These are phyloP conservation scores for human (Homo sapiens) DNA, from an alignment of 2,113 vertebrate genomes.

Conservation along the genomic window DNA sequence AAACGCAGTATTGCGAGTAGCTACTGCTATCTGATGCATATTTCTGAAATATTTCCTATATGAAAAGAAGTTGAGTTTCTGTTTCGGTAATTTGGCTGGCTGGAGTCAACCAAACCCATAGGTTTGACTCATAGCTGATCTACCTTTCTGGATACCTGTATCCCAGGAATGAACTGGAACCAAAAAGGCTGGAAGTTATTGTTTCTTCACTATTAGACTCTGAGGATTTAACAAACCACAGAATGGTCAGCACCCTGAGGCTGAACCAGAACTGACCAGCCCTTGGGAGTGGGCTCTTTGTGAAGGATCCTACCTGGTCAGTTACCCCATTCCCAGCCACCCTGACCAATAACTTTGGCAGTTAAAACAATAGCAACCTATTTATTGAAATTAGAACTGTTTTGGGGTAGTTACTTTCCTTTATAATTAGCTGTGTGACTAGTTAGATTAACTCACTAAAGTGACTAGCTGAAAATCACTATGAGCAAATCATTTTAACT, in stretches of 20 bases:
- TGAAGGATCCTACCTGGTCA: not conserved
- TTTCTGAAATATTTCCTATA: slow-evolving; percentile 5
- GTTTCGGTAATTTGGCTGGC: not conserved
- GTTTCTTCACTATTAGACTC: not conserved
- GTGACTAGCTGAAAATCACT: not conserved
- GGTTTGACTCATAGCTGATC: not conserved
- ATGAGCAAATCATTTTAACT: not conserved
- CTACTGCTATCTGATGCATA: not conserved
- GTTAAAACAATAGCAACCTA: not conserved
- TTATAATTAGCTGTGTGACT: not conserved
- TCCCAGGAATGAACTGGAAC: not conserved
- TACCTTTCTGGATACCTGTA: not conserved
- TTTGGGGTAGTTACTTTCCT: not conserved
- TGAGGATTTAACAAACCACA: not conserved
- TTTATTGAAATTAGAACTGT: not conserved
- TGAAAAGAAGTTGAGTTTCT: slow-evolving; percentile 5
- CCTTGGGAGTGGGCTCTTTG: not conserved
- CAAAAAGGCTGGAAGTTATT: not conserved
- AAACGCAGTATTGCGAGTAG: not conserved
- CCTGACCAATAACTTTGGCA: not conserved
- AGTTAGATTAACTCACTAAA: not conserved
- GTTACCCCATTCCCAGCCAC: not conserved
- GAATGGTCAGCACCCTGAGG: not conserved
- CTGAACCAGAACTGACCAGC: not conserved
- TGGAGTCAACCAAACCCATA: not conserved